Evolutionary conservation across 1,140 invertebrate genomes (phyloP), one percentile per base, ranked within the genome.

Genomic region (Drosophila pectinifera): DNA sequence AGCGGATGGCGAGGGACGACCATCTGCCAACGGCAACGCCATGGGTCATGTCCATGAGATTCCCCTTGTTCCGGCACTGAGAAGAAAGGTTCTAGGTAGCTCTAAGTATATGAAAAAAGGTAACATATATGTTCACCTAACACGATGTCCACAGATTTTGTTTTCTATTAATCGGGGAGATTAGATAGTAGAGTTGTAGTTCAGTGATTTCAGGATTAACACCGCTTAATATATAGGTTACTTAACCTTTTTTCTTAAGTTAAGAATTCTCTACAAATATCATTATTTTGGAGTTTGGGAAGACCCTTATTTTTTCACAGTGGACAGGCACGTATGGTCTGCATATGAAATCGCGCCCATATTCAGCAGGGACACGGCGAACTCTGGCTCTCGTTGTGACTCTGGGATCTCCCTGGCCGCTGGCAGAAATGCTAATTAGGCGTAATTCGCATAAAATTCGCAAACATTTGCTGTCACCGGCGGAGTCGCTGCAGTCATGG

Each of bases 381-480:
- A 61, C 56, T 57, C 55, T 39, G 63, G 34, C 54, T 51, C 28
- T 26, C 43, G 24, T 54, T 48, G 62, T 31, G 55, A 73, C 69
- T 58, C 54, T 46, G 49, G 48, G 62, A 51, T 51, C 49, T 63
- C 67, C 49, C 76, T 31, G 59, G 54, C 36, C 59, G 49, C 49
- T 73, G 53, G 61, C 59, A 82, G 82, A 84, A 89, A 89, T 89
- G 84, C 84, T 89, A 89, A 89, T 89, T 89, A 89, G 84, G 85
- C 80, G 85, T 89, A 89, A 89, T 89, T 84, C 84, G 84, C 84
- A 89, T 89, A 89, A 89, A 89, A 89, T 84, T 84, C 80, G 85
- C 84, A 89, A 89, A 86, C 84, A 89, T 89, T 89, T 78, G 78
- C 81, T 78, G 81, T 73, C 69, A 80, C 39, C 61, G 49, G 61